Evolutionary conservation across 2,113 vertebrate genomes (phyloP).

Genomic region (Ammodytes dubius): DNA sequence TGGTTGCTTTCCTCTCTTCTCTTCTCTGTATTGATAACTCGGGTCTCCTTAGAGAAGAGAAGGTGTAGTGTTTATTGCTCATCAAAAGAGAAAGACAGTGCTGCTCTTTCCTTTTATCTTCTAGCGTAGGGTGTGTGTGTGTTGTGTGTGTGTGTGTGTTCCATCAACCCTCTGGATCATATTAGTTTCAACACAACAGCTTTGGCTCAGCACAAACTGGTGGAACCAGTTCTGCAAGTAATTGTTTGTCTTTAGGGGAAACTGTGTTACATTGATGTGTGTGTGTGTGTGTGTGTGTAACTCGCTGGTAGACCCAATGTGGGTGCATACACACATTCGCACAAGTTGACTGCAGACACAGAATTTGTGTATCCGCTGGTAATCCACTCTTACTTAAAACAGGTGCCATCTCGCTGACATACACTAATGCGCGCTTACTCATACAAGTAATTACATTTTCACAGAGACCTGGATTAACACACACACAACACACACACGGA

Average conservation of each 20-base stretch:
- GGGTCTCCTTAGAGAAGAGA: constrained; percentile 55
- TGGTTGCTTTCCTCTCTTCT: constrained; percentile 38
- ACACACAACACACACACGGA: constrained; percentile 11
- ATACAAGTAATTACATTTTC: constrained; percentile 82
- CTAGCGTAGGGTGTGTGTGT: constrained; percentile 9
- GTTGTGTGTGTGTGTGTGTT: constrained; percentile 16
- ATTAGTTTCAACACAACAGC: constrained; percentile 64
- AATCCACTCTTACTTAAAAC: constrained; percentile 77
- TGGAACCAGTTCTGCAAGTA: constrained; percentile 69
- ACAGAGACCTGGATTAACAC: constrained; percentile 70
- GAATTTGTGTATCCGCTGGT: constrained; percentile 65
- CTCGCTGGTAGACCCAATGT: constrained; percentile 25
- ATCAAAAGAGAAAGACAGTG: constrained; percentile 63
- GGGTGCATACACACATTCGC: neutral
- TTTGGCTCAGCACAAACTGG: constrained; percentile 64
- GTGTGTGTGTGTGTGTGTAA: constrained; percentile 20
- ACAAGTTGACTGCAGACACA: constrained; percentile 54
- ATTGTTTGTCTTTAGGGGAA: constrained; percentile 68
- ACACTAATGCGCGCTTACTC: constrained; percentile 79
- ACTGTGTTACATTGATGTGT: constrained; percentile 32
- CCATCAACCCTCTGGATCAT: constrained; percentile 48
- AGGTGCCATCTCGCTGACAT: constrained; percentile 73
- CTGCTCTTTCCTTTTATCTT: constrained; percentile 69
- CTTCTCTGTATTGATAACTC: constrained; percentile 66
- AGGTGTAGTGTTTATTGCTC: constrained; percentile 69